Base-by-base conservation (phyloP, 2,797 vertebrate species). In the Rhynchonycteris naso region DNA sequence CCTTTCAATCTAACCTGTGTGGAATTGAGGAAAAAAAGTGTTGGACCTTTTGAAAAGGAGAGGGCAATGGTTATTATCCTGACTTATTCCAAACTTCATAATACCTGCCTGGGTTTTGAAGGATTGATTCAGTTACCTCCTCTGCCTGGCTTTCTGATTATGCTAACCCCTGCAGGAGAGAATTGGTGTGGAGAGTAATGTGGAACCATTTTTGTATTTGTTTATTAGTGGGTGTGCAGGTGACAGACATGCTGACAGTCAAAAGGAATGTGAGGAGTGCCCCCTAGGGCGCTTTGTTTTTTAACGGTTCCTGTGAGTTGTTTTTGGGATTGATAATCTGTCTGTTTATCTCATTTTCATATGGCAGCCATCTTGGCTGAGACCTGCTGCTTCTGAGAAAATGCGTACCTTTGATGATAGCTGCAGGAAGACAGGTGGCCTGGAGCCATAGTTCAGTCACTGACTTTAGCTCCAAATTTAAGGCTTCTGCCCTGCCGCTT, bases 21-120 rank as follows among this genome's bases (percentile, higher is more conserved):
- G 65, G 50, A 76, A 50, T 68, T 71, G 82, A 94, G 92, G 74
- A 47, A 84, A 88, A 94, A 94, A 95, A 92, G 24, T 90, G 38
- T 78, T 90, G 54, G 85, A 65, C 66, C 85, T 96, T 97, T 97
- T 97, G 95, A 93, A 95, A 97, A 96, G 69, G 68, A 88, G 81
- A 93, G 90, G 82, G 89, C 87, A 92, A 33, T 90, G n/a, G 61
- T 96, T 95, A 96, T 97, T 95, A 95, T 63, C 94, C 43, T 92
- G 75, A 63, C 75, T 87, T 95, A 96, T 96, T 85, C 68, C 65
- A 92, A 89, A 81, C 82, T 94, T 96, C 33, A 84, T 79, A 93
- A 95, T 96, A 91, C 93, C 80, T 58, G 43, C 96, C 61, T 97
- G 69, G 35, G 68, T 50, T 33, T 95, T 52, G 71, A 82, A 96